Conservation (phyloP, 2,113 vertebrate species). For the Labeo catla region DNA sequence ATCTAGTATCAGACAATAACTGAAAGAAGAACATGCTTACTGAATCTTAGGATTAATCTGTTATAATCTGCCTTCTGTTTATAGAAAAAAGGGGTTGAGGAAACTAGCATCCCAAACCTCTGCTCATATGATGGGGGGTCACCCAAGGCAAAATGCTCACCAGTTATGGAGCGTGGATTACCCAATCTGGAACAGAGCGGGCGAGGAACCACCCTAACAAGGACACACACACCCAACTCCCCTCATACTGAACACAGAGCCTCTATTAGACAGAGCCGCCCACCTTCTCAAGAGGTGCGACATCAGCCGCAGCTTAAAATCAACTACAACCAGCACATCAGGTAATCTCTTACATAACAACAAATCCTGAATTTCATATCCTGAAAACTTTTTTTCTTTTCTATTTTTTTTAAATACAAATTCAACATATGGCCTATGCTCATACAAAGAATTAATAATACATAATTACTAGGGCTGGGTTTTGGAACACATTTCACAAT, state of each 20-base stretch:
- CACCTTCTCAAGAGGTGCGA: constrained; percentile 70
- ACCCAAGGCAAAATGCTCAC: constrained; percentile 69
- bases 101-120: constrained; percentile 85
- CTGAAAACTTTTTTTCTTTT: background rate
- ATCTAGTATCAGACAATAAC: background rate
- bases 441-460: too few species aligned
- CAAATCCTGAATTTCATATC: background rate
- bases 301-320: constrained; percentile 47
- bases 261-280: constrained; percentile 72
- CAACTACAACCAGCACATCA: constrained; percentile 70
- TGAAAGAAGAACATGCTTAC: background rate
- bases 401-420: background rate
- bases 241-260: constrained; percentile 73
- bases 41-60: background rate
- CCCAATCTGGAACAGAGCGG: constrained; percentile 78
- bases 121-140: constrained; percentile 80
- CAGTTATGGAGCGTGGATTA: constrained; percentile 62
- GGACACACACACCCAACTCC: constrained; percentile 69
- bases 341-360: constrained; percentile 58
- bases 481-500: too few species aligned
- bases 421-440: background rate
- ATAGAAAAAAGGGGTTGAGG: constrained; percentile 83
- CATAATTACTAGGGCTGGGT: too few species aligned
- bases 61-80: constrained; percentile 39
- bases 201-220: constrained; percentile 62